A percentile compares a stretch with the other conserved stretches of the same genome.
Conservation (phyloP, 2,888 invertebrate genomes). For the Graphium colonna region DNA sequence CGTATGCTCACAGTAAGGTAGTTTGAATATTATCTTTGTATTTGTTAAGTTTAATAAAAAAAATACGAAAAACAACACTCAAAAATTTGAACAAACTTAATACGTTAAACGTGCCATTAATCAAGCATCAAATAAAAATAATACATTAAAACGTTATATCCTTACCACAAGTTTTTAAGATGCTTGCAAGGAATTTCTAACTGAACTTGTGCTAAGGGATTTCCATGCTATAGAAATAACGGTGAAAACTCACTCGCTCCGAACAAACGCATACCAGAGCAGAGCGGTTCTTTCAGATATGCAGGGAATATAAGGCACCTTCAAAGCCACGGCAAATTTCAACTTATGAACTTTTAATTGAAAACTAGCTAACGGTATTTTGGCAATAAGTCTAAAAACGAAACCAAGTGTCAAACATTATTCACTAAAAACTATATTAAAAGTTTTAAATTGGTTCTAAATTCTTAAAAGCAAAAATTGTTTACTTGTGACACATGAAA, state of each 20-base stretch:
- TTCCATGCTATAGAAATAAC: conserved; percentile 60
- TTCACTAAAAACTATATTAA: too few species aligned
- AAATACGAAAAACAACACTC: too few species aligned
- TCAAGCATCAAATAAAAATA: too few species aligned
- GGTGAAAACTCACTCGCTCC: conserved; percentile 49
- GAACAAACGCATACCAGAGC: conserved; percentile 44
- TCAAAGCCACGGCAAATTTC: conserved; percentile 46
- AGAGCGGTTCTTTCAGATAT: conserved; percentile 47
- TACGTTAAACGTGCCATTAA: too few species aligned
- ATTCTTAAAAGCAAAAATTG: too few species aligned
- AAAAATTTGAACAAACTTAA: too few species aligned
- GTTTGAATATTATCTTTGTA: not conserved
- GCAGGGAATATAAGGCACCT: conserved; percentile 53
- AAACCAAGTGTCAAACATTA: too few species aligned
- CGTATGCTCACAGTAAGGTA: conserved; percentile 28
- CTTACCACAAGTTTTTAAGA: conserved; percentile 44
- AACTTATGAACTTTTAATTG: conserved; percentile 55
- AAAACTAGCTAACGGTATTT: conserved; percentile 46
- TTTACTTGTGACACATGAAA: too few species aligned
- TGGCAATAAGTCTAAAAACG: conserved; percentile 44
- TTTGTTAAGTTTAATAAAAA: too few species aligned
- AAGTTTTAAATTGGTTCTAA: too few species aligned
- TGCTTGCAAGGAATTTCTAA: conserved; percentile 66
- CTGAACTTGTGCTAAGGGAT: conserved; percentile 61
- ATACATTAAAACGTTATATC: too few species aligned